A percentile compares a stretch with the other conserved stretches of the same genome.
phyloP scores from a whole-genome alignment of 2,113 vertebrate species.

The Anguilla japonica region DNA sequence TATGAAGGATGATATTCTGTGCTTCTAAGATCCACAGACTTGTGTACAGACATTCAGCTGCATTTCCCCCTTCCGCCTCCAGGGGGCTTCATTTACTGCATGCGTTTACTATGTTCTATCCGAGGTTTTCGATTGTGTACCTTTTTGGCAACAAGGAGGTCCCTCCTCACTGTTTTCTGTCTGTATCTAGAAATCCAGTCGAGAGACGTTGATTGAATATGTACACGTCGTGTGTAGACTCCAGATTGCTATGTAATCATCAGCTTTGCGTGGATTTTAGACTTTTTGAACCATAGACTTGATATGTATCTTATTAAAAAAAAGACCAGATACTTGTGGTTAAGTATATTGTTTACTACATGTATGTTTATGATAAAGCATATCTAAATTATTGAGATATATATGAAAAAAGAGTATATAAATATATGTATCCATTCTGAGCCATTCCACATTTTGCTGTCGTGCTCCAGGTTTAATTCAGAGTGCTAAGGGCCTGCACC shows the following conservation, averaged over 20 bases:
- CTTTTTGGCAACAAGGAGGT: slow-evolving; percentile 44
- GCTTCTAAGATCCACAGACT: slow-evolving; percentile 45
- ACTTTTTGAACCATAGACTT: slow-evolving; percentile 43
- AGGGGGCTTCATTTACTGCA: slow-evolving; percentile 36
- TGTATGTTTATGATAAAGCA: slow-evolving; percentile 61
- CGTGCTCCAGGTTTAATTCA: slow-evolving; percentile 34
- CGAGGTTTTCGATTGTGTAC: slow-evolving; percentile 60
- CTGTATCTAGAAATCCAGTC: slow-evolving; percentile 20
- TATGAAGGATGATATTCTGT: slow-evolving; percentile 48
- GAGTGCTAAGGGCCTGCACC: slow-evolving; percentile 36
- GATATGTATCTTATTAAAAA: slow-evolving; percentile 59
- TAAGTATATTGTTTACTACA: slow-evolving; percentile 67
- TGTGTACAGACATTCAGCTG: slow-evolving; percentile 37
- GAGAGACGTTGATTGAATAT: slow-evolving; percentile 30
- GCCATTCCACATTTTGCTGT: slow-evolving; percentile 53
- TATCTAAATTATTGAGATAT: slow-evolving; percentile 67
- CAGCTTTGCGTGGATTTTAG: slow-evolving; percentile 40
- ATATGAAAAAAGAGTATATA: slow-evolving; percentile 48
- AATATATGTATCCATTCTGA: slow-evolving; percentile 49
- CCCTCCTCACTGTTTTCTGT: slow-evolving; percentile 17
- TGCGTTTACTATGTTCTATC: slow-evolving; percentile 29
- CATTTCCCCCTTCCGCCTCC: slow-evolving; percentile 34
- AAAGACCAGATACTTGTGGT: slow-evolving; percentile 77
- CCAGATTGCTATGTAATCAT: slow-evolving; percentile 35
- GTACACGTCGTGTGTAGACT: slow-evolving; percentile 39